Evolutionary conservation across 2,888 invertebrate genomes (phyloP).

Genomic region (Epirrhoe alternata): DNA sequence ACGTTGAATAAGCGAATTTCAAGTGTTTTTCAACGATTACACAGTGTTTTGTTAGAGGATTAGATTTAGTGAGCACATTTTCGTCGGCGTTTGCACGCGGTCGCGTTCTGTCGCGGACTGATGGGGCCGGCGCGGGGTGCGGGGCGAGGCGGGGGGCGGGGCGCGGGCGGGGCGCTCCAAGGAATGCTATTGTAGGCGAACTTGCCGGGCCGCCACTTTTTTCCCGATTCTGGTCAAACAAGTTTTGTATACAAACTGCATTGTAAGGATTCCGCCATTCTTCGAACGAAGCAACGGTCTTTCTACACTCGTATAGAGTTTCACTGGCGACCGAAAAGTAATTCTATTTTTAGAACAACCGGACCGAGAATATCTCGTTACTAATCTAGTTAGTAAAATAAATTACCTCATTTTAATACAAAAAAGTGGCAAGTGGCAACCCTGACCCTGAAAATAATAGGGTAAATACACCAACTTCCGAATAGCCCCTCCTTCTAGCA

Average conservation of each 20-base stretch:
- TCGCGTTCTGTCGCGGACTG: constrained; percentile 75
- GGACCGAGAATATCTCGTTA: neutral
- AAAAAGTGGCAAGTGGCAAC: neutral
- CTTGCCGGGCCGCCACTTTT: constrained; percentile 80
- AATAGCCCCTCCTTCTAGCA: neutral
- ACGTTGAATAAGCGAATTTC: constrained; percentile 40
- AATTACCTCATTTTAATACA: neutral
- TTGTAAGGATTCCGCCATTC: constrained; percentile 85
- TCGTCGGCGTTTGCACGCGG: constrained; percentile 61
- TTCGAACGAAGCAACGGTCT: constrained; percentile 75
- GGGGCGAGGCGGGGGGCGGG: constrained; percentile 66
- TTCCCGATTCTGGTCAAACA: constrained; percentile 84
- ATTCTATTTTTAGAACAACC: constrained; percentile 1
- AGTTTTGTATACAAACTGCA: constrained; percentile 85
- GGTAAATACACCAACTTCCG: constrained; percentile 12
- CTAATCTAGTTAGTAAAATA: neutral
- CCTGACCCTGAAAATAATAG: constrained; percentile 6
- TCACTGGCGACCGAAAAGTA: constrained; percentile 46
- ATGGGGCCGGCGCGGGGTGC: constrained; percentile 51
- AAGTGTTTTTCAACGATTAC: constrained; percentile 45
- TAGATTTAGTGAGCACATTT: constrained; percentile 57
- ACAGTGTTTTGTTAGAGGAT: constrained; percentile 62
- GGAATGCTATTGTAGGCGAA: constrained; percentile 85
- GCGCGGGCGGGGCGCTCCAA: constrained; percentile 69
- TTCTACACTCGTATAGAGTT: constrained; percentile 71